These are phyloP conservation scores for Discoglossus pictus DNA, from an alignment of 2,797 vertebrate genomes.

Conservation along the genomic window DNA sequence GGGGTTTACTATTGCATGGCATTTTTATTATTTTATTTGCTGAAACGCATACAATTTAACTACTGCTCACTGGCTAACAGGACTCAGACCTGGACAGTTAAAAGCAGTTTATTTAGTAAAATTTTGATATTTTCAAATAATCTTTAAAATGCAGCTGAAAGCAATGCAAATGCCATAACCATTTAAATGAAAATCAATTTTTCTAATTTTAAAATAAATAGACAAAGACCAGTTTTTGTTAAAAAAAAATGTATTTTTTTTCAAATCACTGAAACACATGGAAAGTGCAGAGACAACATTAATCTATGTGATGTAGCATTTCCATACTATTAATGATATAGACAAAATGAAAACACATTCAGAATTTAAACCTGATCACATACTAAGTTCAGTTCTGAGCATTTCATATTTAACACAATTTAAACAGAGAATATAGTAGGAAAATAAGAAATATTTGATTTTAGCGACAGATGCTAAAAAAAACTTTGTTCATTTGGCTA, in stretches of 20 bases:
- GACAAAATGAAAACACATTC: slow-evolving; percentile 70
- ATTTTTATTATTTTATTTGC: too few species aligned
- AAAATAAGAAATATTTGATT: slow-evolving; percentile 63
- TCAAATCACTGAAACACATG: slow-evolving; percentile 68
- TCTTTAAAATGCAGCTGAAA: too few species aligned
- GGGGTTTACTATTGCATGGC: too few species aligned
- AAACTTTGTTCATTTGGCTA: slow-evolving; percentile 68
- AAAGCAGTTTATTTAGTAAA: too few species aligned
- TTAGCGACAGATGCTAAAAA: slow-evolving; percentile 59
- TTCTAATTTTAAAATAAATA: slow-evolving; percentile 52
- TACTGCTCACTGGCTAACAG: too few species aligned
- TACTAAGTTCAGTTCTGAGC: slow-evolving; percentile 82
- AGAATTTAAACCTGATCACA: slow-evolving; percentile 77
- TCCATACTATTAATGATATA: slow-evolving; percentile 66
- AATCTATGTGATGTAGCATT: slow-evolving; percentile 68
- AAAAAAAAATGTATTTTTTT: slow-evolving; percentile 65
- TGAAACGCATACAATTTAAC: too few species aligned
- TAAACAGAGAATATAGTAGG: slow-evolving; percentile 66
- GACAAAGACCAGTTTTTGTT: slow-evolving; percentile 62
- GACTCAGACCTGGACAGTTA: too few species aligned
- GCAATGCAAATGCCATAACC: too few species aligned
- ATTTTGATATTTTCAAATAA: too few species aligned
- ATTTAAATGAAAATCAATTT: neutral
- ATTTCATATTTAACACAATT: slow-evolving; percentile 70
- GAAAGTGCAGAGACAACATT: slow-evolving; percentile 74